Conservation (phyloP, 2,888 invertebrate genomes). For the Drosophila lacicola region DNA sequence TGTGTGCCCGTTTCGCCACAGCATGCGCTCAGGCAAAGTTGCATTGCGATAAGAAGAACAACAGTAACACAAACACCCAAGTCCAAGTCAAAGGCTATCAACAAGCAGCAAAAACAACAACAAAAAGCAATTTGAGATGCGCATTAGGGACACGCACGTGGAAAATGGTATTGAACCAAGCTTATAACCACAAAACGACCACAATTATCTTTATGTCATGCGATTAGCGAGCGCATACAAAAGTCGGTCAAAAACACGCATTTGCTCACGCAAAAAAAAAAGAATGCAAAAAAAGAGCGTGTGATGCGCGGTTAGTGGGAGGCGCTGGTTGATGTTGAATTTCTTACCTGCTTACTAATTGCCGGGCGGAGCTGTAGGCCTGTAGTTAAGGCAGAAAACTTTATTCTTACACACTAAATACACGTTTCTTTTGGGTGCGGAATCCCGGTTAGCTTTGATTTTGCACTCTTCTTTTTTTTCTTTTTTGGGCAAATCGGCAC, state of each 20-base stretch:
- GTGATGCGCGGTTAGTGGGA: slow-evolving; percentile 29
- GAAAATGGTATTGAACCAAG: slow-evolving; percentile 31
- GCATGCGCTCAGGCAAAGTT: slow-evolving; percentile 24
- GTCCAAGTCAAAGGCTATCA: slow-evolving; percentile 66
- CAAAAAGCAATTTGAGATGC: slow-evolving; percentile 53
- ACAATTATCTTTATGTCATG: slow-evolving; percentile 38
- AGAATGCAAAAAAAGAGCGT: slow-evolving; percentile 8
- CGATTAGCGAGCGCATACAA: slow-evolving; percentile 38
- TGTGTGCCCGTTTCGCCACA: slow-evolving; percentile 27
- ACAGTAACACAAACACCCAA: slow-evolving; percentile 15
- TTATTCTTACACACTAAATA: slow-evolving; percentile 67
- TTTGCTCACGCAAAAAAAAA: slow-evolving; percentile 39
- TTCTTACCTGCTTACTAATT: slow-evolving; percentile 51
- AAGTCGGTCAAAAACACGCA: slow-evolving; percentile 54
- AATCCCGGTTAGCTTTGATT: slow-evolving; percentile 25
- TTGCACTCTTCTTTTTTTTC: slow-evolving; percentile 21
- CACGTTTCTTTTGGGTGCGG: slow-evolving; percentile 24
- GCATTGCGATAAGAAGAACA: slow-evolving; percentile 42
- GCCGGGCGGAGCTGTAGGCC: slow-evolving; percentile 45
- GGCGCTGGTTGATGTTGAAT: slow-evolving; percentile 24
- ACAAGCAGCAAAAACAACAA: slow-evolving; percentile 38
- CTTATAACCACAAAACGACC: slow-evolving; percentile 72
- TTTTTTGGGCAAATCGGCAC: slow-evolving; percentile 48
- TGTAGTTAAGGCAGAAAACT: slow-evolving; percentile 49
- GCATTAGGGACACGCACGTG: slow-evolving; percentile 45